Percentiles rank a stretch among this genome's conserved stretches.
Conservation (phyloP, 2,888 invertebrate genomes). For the Gymnocheta viridis region DNA sequence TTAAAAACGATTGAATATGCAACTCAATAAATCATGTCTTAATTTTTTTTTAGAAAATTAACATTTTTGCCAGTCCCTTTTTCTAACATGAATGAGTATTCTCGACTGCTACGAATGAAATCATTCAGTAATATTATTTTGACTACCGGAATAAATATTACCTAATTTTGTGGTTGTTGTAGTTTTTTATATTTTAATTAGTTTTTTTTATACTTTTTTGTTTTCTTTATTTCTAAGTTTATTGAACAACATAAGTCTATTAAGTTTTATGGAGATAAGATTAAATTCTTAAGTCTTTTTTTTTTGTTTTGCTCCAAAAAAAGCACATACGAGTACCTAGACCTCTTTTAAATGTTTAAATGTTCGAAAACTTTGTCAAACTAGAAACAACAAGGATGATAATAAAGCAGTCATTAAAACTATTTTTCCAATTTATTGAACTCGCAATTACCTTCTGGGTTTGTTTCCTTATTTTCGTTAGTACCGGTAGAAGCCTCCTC, state of each 20-base stretch:
- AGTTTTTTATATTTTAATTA: conserved; percentile 7
- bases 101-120: conserved; percentile 28
- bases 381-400: not conserved
- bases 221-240: not conserved
- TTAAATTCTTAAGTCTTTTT: conserved; percentile 21
- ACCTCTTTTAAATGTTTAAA: not conserved
- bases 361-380: not conserved
- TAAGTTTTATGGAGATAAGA: conserved; percentile 51
- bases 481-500: conserved; percentile 32
- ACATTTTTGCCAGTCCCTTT: not conserved
- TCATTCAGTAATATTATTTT: conserved; percentile 43
- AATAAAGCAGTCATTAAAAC: not conserved
- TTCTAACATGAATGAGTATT: conserved; percentile 9
- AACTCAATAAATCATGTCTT: too few relatives aligned
- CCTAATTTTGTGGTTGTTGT: conserved; percentile 2
- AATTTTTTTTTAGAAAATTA: not conserved
- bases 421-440: not conserved
- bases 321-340: conserved; percentile 45
- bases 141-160: conserved; percentile 28
- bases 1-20: too few relatives aligned
- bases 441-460: conserved; percentile 52
- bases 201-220: conserved; percentile 6
- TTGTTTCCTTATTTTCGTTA: conserved; percentile 45
- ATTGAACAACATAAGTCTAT: conserved; percentile 10
- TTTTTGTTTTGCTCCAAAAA: not conserved